Conservation (phyloP, 2,797 vertebrate genomes). For the Acanthis flammea region DNA sequence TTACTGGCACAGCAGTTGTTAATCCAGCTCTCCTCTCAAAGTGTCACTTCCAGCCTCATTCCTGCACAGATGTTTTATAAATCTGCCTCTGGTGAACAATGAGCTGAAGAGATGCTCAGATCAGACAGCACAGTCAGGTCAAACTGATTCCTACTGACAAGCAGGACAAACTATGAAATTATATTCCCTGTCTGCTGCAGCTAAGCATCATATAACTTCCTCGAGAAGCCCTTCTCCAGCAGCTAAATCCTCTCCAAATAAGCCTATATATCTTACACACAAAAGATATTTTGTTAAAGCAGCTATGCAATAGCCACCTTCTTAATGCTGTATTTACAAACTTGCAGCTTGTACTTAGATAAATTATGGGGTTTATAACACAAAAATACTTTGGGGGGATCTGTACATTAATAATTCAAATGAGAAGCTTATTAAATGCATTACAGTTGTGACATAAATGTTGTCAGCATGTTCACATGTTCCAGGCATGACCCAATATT, state of each 20-base stretch:
- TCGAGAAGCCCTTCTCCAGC: neutral
- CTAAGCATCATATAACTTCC: neutral
- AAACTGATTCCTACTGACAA: neutral
- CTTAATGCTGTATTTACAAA: constrained; percentile 44
- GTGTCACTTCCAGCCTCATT: neutral
- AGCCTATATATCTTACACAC: constrained; percentile 20
- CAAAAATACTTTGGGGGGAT: neutral
- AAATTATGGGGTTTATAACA: constrained; percentile 50
- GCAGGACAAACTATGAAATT: constrained; percentile 1
- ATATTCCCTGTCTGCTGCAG: constrained; percentile 27
- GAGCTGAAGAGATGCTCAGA: neutral
- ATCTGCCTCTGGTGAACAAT: neutral
- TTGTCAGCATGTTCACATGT: constrained; percentile 50
- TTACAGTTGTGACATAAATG: constrained; percentile 33
- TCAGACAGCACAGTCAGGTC: neutral
- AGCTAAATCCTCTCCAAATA: constrained; percentile 20
- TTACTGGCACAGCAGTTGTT: neutral
- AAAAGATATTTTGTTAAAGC: constrained; percentile 33
- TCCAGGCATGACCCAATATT: neutral
- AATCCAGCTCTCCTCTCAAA: neutral
- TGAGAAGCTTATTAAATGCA: constrained; percentile 53
- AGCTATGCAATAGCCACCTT: constrained; percentile 58
- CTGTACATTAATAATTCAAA: constrained; percentile 56
- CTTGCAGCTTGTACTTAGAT: constrained; percentile 52
- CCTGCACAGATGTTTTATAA: neutral